Conservation (phyloP, 2,888 invertebrate species). For the Heterodera filipjevi region DNA sequence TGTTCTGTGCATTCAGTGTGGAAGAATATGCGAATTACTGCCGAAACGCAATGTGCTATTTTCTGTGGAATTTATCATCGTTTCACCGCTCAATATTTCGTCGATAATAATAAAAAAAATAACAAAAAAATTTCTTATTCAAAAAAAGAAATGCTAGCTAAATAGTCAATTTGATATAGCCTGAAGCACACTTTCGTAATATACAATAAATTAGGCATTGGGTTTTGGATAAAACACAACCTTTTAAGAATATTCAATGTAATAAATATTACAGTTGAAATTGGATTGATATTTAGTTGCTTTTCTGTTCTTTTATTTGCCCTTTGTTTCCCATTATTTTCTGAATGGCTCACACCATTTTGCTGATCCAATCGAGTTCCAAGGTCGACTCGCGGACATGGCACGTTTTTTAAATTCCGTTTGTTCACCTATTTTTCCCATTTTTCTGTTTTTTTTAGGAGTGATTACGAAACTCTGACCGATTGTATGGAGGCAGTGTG, state of each 20-base stretch:
- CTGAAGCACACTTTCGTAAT: too few relatives aligned
- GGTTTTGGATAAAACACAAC: too few relatives aligned
- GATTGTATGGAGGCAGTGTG: slow-evolving; percentile 75
- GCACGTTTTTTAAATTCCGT: slow-evolving; percentile 40
- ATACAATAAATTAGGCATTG: too few relatives aligned
- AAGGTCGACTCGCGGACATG: slow-evolving; percentile 95
- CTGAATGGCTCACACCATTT: slow-evolving; percentile 85
- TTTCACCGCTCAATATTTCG: background rate
- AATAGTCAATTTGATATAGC: too few relatives aligned
- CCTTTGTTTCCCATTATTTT: background rate
- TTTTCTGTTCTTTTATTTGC: slow-evolving; percentile 5
- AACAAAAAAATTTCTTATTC: too few relatives aligned
- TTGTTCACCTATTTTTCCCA: background rate
- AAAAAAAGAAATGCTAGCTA: too few relatives aligned
- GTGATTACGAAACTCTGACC: slow-evolving; percentile 89
- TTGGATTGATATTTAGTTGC: slow-evolving; percentile 4
- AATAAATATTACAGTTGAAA: slow-evolving; percentile 19
- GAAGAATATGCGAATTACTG: background rate
- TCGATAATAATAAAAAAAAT: too few relatives aligned
- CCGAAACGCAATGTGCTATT: background rate
- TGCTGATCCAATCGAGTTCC: slow-evolving; percentile 88
- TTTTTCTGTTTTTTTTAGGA: background rate
- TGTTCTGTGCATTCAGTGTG: background rate
- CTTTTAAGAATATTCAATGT: too few relatives aligned
- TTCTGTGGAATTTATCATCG: slow-evolving; percentile 2